A percentile compares a stretch with the other conserved stretches of the same genome.
Evolutionary conservation across 2,113 vertebrate species (phyloP).

Genomic region (Cichladusa arquata): DNA sequence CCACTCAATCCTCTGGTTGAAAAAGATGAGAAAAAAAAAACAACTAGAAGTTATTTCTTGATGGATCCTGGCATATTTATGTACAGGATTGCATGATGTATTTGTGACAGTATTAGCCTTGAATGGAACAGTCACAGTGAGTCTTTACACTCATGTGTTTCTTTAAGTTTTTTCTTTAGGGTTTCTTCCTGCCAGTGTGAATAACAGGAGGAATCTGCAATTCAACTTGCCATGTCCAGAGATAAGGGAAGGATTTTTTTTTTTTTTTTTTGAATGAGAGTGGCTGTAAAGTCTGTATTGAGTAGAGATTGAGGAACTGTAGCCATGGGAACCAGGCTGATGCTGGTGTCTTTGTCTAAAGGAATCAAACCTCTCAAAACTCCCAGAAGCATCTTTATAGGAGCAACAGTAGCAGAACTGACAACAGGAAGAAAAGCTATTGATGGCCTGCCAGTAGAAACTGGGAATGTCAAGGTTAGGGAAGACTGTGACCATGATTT

Average conservation of each 20-base stretch:
- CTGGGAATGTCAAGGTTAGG: background rate
- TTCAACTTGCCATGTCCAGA: background rate
- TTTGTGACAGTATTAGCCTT: background rate
- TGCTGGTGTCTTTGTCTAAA: conserved; percentile 10
- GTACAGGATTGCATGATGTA: background rate
- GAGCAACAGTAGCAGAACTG: background rate
- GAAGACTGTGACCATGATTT: background rate
- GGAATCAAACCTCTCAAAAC: conserved; percentile 1
- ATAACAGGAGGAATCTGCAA: background rate
- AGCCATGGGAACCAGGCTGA: conserved; percentile 51
- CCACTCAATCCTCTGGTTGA: background rate
- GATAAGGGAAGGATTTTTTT: background rate
- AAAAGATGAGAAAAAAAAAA: background rate
- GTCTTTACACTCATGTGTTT: background rate
- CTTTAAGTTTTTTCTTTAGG: background rate
- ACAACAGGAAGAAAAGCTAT: background rate
- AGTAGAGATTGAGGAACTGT: conserved; percentile 1
- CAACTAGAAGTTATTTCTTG: background rate
- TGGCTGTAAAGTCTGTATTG: background rate
- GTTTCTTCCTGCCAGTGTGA: background rate
- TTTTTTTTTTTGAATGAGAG: background rate
- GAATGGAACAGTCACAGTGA: background rate
- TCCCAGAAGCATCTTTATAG: conserved; percentile 9
- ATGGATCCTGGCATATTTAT: background rate
- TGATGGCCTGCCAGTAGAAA: background rate